phyloP scores from a whole-genome alignment of 2,113 vertebrate genomes.

The Macquaria ambigua region DNA sequence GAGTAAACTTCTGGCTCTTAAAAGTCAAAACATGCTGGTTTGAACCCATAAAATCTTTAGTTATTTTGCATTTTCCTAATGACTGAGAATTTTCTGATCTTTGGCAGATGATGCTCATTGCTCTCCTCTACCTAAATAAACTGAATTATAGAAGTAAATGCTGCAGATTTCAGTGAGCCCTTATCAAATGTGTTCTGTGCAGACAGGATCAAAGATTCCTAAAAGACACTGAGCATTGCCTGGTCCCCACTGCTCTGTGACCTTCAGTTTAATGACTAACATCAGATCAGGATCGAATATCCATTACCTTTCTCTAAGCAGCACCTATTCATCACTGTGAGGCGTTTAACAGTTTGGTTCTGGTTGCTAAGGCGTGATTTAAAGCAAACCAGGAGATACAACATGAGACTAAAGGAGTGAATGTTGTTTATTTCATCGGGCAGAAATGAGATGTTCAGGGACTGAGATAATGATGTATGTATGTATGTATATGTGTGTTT shows the following conservation, averaged over 20 bases:
- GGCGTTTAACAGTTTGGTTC: background rate
- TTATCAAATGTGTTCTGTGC: conserved; percentile 2
- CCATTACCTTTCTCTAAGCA: conserved; percentile 22
- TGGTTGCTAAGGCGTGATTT: conserved; percentile 7
- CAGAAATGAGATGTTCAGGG: conserved; percentile 15
- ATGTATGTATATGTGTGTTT: conserved; percentile 52
- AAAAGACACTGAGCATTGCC: background rate
- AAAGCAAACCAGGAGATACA: background rate
- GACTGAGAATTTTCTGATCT: conserved; percentile 4
- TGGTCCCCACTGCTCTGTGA: conserved; percentile 7
- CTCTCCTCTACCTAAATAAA: conserved; percentile 1
- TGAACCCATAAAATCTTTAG: background rate
- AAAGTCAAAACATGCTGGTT: background rate
- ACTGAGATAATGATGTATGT: background rate
- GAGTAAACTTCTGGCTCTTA: background rate
- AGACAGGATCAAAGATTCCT: conserved; percentile 17
- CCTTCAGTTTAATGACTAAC: conserved; percentile 44
- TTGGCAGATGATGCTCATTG: background rate
- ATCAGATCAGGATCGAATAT: conserved; percentile 21
- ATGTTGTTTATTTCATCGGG: background rate
- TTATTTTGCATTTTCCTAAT: conserved; percentile 21
- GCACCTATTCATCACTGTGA: conserved; percentile 22
- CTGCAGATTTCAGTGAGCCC: conserved; percentile 12
- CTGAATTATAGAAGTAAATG: conserved; percentile 3
- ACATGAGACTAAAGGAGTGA: background rate